A percentile compares a stretch with the other conserved stretches of the same genome.
phyloP scores from a whole-genome alignment of 2,113 vertebrate genomes.

The Oriolus oriolus region DNA sequence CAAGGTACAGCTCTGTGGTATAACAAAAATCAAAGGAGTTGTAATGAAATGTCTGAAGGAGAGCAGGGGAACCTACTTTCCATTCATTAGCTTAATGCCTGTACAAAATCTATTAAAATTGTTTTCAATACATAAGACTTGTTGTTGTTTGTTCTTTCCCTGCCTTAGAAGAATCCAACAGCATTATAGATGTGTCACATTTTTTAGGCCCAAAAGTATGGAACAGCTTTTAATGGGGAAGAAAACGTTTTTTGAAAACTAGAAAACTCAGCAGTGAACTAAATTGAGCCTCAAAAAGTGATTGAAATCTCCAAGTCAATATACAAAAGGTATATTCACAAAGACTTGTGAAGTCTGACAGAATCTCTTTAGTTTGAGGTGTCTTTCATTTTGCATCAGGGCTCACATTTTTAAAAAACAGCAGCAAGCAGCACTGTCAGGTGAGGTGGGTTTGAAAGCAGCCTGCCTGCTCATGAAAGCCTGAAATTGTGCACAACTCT shows the following conservation, averaged over 20 bases:
- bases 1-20: neutral
- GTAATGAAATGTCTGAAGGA: neutral
- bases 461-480: constrained; percentile 1
- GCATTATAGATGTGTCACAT: neutral
- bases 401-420: constrained; percentile 11
- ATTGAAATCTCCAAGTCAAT: constrained; percentile 32
- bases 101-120: constrained; percentile 2
- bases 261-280: constrained; percentile 21
- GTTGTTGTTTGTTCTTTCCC: constrained; percentile 24
- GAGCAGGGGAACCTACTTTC: neutral
- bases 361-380: constrained; percentile 38
- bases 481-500: constrained; percentile 33
- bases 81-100: neutral
- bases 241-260: constrained; percentile 36
- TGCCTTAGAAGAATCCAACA: neutral
- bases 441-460: constrained; percentile 34
- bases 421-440: constrained; percentile 1
- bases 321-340: constrained; percentile 47
- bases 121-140: neutral
- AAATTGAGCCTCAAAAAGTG: constrained; percentile 37
- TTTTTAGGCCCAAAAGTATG: constrained; percentile 5
- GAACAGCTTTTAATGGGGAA: constrained; percentile 38
- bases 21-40: neutral
- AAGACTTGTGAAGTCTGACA: constrained; percentile 29
- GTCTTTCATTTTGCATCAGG: constrained; percentile 39